Evolutionary conservation across 2,888 invertebrate genomes (phyloP), one percentile per base, ranked within the genome.

Genomic region (Malthinus flaveolus): DNA sequence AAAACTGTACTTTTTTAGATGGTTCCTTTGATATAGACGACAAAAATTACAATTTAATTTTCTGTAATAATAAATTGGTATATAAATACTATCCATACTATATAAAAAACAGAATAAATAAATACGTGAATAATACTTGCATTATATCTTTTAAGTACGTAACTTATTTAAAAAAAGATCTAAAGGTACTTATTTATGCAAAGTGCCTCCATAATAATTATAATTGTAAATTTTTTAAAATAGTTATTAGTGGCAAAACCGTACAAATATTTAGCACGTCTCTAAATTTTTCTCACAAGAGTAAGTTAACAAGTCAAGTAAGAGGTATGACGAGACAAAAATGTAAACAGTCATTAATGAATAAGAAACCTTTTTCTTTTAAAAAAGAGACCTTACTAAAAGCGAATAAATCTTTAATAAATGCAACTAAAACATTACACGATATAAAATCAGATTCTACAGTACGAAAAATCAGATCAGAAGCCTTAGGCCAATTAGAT

Each of bases 381-480:
- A 46, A 46, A 32, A 46, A 46, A 6, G 11, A 10, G n/a, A 7
- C 6, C 7, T 1, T 32, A n/a, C 1, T 46, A 3, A 7, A 46
- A 3, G 1, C 9, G 11, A 7, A 10, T 7, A 1, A 8, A 46
- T 7, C 11, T n/a, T 32, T 32, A 46, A 52, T 55, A 59, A 49
- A n/a, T n/a, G n/a, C n/a, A n/a, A n/a, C n/a, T n/a, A n/a, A n/a
- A n/a, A n/a, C n/a, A n/a, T 49, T 62, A n/a, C 49, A 55, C 36
- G 13, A 47, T 2, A 61, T 65, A 0, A 62, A 59, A 36, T 66
- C 62, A n/a, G 64, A 62, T 52, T 7, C 33, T 46, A 48, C 49
- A n/a, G 10, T 62, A 7, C 46, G 61, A 33, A 61, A 60, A 51
- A 59, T 66, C 9, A 58, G 49, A 53, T 64, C 64, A 1, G 61